Conservation (phyloP, 2,797 vertebrate species). For the Nyctibius grandis region DNA sequence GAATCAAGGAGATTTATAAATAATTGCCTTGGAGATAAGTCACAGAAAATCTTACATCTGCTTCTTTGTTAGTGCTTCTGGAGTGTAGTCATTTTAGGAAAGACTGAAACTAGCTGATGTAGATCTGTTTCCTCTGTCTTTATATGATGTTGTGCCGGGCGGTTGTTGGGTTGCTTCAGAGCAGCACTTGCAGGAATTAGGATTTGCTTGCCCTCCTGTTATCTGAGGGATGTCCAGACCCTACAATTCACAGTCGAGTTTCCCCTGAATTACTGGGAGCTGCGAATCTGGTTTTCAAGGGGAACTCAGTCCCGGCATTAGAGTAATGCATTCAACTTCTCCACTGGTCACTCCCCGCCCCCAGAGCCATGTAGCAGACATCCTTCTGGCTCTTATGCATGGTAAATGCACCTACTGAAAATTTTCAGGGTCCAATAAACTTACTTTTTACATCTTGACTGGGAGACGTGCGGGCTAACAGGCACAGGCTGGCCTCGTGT, state of each 20-base stretch:
- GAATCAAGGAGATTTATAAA: constrained; percentile 51
- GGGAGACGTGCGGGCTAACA: not conserved
- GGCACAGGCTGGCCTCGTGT: not conserved
- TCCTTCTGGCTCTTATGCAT: not conserved
- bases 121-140: not conserved
- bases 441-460: not conserved
- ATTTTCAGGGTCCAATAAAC: not conserved
- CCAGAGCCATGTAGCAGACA: not conserved
- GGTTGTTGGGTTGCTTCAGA: not conserved
- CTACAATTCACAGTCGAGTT: rapidly evolving
- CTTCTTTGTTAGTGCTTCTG: constrained; percentile 56
- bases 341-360: not conserved
- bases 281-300: not conserved
- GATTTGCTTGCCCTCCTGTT: not conserved
- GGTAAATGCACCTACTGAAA: not conserved
- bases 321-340: not conserved
- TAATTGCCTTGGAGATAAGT: constrained; percentile 42
- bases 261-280: not conserved
- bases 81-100: constrained; percentile 47
- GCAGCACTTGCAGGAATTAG: not conserved
- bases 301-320: not conserved
- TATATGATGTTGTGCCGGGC: not conserved
- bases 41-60: constrained; percentile 56
- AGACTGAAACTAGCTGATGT: constrained; percentile 23
- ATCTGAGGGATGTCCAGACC: not conserved